phyloP scores from a whole-genome alignment of 2,888 invertebrate species.

The Troides aeacus region DNA sequence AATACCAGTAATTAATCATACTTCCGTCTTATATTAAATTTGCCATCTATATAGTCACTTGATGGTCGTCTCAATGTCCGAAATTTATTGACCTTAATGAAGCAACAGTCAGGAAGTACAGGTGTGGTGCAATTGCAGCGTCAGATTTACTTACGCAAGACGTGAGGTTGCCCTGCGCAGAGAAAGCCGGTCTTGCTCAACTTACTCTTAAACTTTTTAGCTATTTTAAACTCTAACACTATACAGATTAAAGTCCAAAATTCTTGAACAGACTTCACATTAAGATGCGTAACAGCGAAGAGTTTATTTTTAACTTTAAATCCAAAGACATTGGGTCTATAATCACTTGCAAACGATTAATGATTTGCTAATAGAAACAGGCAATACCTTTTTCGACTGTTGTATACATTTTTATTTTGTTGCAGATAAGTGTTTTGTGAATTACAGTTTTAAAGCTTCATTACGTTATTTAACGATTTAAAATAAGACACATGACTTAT shows the following conservation, averaged over 20 bases:
- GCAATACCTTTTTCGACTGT: background rate
- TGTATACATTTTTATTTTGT: background rate
- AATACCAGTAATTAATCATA: no score
- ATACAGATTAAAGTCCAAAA: background rate
- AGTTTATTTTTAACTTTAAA: constrained; percentile 4
- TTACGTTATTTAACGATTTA: no score
- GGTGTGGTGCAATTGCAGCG: constrained; percentile 22
- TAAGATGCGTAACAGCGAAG: background rate
- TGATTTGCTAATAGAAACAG: background rate
- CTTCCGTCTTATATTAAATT: no score
- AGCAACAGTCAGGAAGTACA: constrained; percentile 4
- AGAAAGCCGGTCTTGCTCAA: constrained; percentile 44
- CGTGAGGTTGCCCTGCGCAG: constrained; percentile 32
- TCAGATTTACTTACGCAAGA: constrained; percentile 26
- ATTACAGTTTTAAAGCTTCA: no score
- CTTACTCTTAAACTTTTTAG: background rate
- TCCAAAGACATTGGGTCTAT: background rate
- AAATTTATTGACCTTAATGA: no score
- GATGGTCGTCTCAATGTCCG: no score
- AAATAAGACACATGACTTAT: no score
- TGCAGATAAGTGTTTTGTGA: background rate
- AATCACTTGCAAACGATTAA: background rate
- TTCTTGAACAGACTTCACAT: background rate
- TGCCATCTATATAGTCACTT: no score
- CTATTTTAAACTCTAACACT: background rate